Base-by-base conservation (phyloP, 2,113 vertebrate species). In the Rhinichthys klamathensis region DNA sequence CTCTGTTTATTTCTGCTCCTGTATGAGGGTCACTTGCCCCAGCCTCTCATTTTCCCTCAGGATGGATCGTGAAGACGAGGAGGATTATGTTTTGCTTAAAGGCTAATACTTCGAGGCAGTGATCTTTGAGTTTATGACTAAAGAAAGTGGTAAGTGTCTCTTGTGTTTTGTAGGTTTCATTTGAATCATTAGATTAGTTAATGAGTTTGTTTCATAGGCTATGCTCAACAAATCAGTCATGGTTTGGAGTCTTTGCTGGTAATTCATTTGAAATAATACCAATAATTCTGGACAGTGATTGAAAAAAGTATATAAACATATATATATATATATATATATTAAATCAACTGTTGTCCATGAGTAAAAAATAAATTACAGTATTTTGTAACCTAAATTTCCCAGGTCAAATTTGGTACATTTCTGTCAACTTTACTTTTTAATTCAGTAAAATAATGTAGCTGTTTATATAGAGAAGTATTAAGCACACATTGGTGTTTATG, bases 1-100 rank as follows among this genome's bases (percentile, higher is more conserved):
- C 63, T 84, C 79, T 77, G 56, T 78, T 72, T 83, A 83, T 91
- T 89, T 88, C 91, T 91, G 85, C 89, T 90, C 49, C 80, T 67
- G 85, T 83, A 69, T 84, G 90, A 91, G 92, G 92, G 91, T 93
- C 92, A 95, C 94, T 97, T 96, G 95, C 95, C 96, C 96, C 95
- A 96, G 96, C 95, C 94, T 92, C 35, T 88, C 6, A 90, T 89
- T 89, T 87, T 85, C 32, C 80, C 70, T 61, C 84, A 82, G 78
- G 80, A 85, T 90, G 78, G 82, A 86, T 80, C 82, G 46, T 77
- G 78, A 63, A 41, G n/a, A 27, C 35, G 9, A 80, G 58, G 58
- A 58, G 51, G 75, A 38, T 58, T 58, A 32, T 78, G 51, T 58
- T 38, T 78, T 78, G 18, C 51, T 58, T 7, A 56, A 11, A 58